A percentile compares a stretch with the other conserved stretches of the same genome.
phyloP scores from a whole-genome alignment of 2,797 vertebrate genomes.

The Poecile montanus region DNA sequence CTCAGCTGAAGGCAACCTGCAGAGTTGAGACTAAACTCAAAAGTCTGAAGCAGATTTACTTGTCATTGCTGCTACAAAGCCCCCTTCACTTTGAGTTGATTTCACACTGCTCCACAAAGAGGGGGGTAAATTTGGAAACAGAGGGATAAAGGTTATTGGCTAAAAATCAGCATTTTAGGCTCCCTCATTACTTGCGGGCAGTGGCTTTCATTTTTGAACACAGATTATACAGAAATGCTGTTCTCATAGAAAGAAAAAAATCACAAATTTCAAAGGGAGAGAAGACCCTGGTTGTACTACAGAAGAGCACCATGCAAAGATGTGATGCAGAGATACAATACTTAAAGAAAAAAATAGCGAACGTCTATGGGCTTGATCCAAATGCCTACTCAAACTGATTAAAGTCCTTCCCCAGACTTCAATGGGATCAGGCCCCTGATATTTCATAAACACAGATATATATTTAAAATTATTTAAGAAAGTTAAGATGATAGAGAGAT shows the following conservation, averaged over 20 bases:
- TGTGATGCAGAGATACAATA: constrained; percentile 26
- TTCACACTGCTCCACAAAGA: neutral
- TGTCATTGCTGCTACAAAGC: neutral
- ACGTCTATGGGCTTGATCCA: constrained; percentile 46
- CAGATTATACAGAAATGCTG: neutral
- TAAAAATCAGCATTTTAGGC: neutral
- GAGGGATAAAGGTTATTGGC: neutral
- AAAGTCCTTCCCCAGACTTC: constrained; percentile 51
- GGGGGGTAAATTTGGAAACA: neutral
- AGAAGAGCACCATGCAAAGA: constrained; percentile 33
- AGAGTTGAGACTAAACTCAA: neutral
- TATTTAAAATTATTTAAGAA: constrained; percentile 72
- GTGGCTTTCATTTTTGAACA: neutral
- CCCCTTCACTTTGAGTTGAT: neutral
- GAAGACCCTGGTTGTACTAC: neutral
- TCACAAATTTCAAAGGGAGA: constrained; percentile 43
- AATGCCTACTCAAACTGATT: constrained; percentile 35
- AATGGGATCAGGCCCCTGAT: constrained; percentile 48
- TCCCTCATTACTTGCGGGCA: neutral
- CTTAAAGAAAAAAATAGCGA: constrained; percentile 14
- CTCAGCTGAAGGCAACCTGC: neutral
- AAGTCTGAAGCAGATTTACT: neutral
- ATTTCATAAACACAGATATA: constrained; percentile 55
- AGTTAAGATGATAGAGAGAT: constrained; percentile 67
- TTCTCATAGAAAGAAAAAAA: neutral